Evolutionary conservation across 2,113 vertebrate species (phyloP), one percentile per base, ranked within the genome.

Genomic region (Dicentrarchus labrax): DNA sequence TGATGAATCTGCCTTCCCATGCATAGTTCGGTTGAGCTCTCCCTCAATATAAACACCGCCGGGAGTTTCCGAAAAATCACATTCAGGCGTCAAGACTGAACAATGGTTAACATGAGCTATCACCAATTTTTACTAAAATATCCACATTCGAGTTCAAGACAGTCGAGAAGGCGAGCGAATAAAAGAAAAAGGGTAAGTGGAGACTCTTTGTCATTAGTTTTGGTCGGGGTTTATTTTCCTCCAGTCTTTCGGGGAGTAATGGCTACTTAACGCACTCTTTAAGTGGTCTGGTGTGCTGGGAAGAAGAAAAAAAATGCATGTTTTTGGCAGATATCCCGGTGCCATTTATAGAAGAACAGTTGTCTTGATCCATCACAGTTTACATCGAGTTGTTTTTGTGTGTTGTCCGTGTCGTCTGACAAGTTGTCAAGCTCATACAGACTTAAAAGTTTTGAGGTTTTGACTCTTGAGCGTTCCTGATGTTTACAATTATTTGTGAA

Each of bases 91-190:
- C 92, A 91, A 95, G 94, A 91, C 95, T 95, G 94, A 96, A 96
- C 96, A 96, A 96, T 96, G 96, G 95, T 96, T 96, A 96, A 95
- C 96, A 96, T 96, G 96, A 95, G 92, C 95, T 86, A 95, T 95
- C 94, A 94, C 78, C 94, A 94, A 94, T 91, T 92, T 92, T 92
- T 90, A 95, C 94, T 94, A 92, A 95, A 96, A 94, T 93, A 96
- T 91, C 92, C 92, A 94, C 93, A 96, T 90, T 94, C 92, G 78
- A 95, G 84, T 85, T 95, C 89, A 50, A 93, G 95, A 95, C 95
- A 96, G 93, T 94, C 94, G 85, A 95, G 94, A 95, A 93, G 93
- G 90, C 95, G 95, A 95, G 90, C 94, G 85, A 95, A 95, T 95
- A 96, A 92, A 96, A 88, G 94, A 89, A 96, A 96, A 94, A 96